Evolutionary conservation across 1,140 invertebrate species (phyloP).

Genomic region (Drosophila pruinosa): DNA sequence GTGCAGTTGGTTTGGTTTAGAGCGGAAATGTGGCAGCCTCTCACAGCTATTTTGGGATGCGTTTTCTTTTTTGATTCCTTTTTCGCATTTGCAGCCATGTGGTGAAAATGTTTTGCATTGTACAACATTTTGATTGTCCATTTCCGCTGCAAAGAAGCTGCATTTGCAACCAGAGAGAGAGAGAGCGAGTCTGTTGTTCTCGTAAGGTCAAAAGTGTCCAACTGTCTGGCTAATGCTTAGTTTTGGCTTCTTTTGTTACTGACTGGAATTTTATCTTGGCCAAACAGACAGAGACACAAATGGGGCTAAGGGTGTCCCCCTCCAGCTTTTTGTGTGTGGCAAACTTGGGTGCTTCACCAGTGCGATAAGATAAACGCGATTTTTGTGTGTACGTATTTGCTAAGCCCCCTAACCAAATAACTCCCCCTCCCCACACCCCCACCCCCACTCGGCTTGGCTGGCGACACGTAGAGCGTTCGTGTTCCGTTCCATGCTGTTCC

Average conservation of each 20-base stretch:
- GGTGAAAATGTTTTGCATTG: slow-evolving; percentile 9
- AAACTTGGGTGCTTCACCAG: slow-evolving; percentile 22
- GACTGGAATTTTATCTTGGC: slow-evolving; percentile 48
- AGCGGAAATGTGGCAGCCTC: slow-evolving; percentile 12
- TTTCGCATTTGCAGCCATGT: slow-evolving; percentile 32
- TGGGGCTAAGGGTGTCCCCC: slow-evolving; percentile 39
- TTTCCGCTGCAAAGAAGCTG: slow-evolving; percentile 12
- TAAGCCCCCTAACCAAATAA: slow-evolving; percentile 2
- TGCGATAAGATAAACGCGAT: slow-evolving; percentile 43
- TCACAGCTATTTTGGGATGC: slow-evolving; percentile 26
- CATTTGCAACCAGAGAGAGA: no score
- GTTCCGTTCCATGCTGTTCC: slow-evolving; percentile 11
- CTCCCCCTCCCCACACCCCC: not conserved
- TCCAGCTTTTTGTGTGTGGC: not conserved
- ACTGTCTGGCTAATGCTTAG: not conserved
- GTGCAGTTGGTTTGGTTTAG: not conserved
- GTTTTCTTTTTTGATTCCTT: not conserved
- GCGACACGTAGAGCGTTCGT: slow-evolving; percentile 27
- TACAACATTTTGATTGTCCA: slow-evolving; percentile 23
- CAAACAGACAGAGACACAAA: slow-evolving; percentile 19
- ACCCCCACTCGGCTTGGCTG: not conserved
- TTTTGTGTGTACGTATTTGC: slow-evolving; percentile 33
- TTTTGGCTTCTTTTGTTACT: not conserved
- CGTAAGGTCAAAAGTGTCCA: slow-evolving; percentile 21
- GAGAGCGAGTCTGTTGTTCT: no score